Evolutionary conservation across 2,113 vertebrate genomes (phyloP), one percentile per base, ranked within the genome.

Genomic region (Pachyramphus minor): DNA sequence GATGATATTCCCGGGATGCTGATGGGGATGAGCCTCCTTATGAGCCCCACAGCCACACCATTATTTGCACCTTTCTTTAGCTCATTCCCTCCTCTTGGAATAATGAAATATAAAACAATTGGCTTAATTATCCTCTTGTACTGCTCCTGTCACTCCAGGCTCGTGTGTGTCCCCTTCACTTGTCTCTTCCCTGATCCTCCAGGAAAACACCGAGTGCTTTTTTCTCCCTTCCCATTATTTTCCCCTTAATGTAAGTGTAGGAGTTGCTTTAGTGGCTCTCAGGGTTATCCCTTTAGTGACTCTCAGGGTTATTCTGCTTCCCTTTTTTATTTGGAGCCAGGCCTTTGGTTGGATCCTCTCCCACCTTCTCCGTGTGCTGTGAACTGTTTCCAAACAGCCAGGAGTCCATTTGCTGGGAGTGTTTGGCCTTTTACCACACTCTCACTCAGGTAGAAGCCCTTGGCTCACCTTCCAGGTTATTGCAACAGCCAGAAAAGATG

Each of bases 341-440:
- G 39, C 63, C 78, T 85, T 18, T 14, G 17, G 35, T 6, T 96
- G 94, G 89, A 77, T 59, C 53, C 56, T 83, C n/a, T 96, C 91
- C 84, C 94, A 90, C 79, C 93, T 96, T 44, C 91, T 64, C 60
- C 30, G 11, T 1, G 28, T 25, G 56, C 52, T 81, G 6, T 27
- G 64, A 50, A 9, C 85, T 12, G 10, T 82, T 78, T 49, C 89
- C 92, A 83, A 56, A 10, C 71, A 41, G 21, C 6, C 60, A 56
- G 39, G 24, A 85, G 31, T 52, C 24, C 9, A 41, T 76, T n/a
- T 52, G 9, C 21, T 7, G 5, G 53, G 64, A 76, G 69, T 6
- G 2, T 42, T 49, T 82, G 25, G 69, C 86, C 52, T 88, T 41
- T 14, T 3, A 56, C 3, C 0, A 0, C 39, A 53, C 24, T 4